These are phyloP conservation scores for Spilogale gracilis DNA, from an alignment of 2,113 vertebrate genomes.

Conservation along the genomic window DNA sequence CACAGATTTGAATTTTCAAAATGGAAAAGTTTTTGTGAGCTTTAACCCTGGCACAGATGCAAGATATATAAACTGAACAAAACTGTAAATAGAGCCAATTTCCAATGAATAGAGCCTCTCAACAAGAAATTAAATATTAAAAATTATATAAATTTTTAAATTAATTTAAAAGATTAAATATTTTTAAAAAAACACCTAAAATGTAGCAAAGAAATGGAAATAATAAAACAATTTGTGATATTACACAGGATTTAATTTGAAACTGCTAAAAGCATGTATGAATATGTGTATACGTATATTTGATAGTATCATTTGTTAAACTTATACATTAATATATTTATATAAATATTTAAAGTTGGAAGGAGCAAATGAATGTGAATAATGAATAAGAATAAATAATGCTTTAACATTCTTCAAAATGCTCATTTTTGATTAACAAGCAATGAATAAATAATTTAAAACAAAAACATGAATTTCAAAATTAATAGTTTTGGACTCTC, in stretches of 20 bases:
- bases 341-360: constrained; percentile 46
- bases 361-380: constrained; percentile 11
- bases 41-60: neutral
- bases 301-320: constrained; percentile 2
- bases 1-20: neutral
- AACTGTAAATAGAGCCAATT: neutral
- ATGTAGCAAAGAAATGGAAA: constrained; percentile 17
- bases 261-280: neutral
- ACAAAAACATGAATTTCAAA: neutral
- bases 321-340: neutral
- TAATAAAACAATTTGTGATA: neutral
- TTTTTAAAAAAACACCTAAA: constrained; percentile 21
- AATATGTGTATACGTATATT: neutral
- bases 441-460: constrained; percentile 14
- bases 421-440: neutral
- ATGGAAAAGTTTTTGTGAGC: neutral
- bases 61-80: neutral
- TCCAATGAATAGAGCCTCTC: neutral
- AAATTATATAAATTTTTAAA: too few relatives aligned
- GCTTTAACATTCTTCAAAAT: neutral
- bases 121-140: neutral
- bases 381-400: constrained; percentile 3
- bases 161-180: neutral
- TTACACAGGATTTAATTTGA: neutral
- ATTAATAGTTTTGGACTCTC: constrained; percentile 6